Percentiles rank a stretch among this genome's conserved stretches.
Conservation (phyloP, 1,140 invertebrate species). For the Papilio glaucus region DNA sequence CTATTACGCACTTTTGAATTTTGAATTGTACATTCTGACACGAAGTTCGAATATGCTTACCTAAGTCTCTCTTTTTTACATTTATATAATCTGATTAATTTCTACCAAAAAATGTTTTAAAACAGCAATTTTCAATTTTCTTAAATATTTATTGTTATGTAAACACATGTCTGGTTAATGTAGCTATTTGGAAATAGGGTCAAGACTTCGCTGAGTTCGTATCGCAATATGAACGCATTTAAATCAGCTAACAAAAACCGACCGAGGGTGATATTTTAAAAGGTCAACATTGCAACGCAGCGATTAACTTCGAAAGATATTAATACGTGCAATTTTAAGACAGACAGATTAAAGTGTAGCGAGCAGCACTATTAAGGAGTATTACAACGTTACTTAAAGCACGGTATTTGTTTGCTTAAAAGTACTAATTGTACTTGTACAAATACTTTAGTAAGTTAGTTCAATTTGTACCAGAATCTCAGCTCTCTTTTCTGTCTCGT, state of each 20-base stretch:
- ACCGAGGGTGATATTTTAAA: constrained; percentile 36
- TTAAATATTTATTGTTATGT: constrained; percentile 2
- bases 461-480: too few relatives aligned
- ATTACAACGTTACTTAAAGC: background rate
- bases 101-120: too few relatives aligned
- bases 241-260: constrained; percentile 29
- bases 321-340: constrained; percentile 33
- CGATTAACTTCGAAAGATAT: constrained; percentile 30
- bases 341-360: background rate
- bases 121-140: background rate
- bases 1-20: too few relatives aligned
- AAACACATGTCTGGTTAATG: constrained; percentile 9
- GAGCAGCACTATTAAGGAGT: background rate
- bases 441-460: too few relatives aligned
- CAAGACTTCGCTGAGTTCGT: constrained; percentile 13
- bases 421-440: too few relatives aligned
- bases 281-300: constrained; percentile 39
- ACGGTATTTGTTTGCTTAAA: background rate
- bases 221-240: constrained; percentile 35
- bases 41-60: background rate
- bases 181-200: constrained; percentile 17
- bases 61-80: background rate
- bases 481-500: too few relatives aligned
- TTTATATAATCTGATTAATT: background rate
- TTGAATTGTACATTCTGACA: too few relatives aligned